phyloP scores from a whole-genome alignment of 1,140 invertebrate species.

The Thrips palmi region DNA sequence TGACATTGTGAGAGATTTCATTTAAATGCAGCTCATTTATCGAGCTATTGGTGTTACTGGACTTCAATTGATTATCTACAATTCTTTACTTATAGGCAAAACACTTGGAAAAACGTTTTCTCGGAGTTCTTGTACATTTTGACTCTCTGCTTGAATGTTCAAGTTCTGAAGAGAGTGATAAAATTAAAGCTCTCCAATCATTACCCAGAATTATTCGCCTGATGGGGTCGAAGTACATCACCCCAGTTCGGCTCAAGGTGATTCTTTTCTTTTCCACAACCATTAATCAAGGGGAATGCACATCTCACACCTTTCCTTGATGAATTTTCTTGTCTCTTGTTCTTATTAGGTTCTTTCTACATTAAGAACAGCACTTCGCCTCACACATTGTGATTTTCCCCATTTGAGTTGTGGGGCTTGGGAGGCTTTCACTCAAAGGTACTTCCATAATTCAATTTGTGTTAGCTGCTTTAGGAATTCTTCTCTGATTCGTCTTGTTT shows the following conservation, averaged over 20 bases:
- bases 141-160: conserved; percentile 12
- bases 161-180: conserved; percentile 10
- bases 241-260: conserved; percentile 15
- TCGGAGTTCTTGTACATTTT: conserved; percentile 13
- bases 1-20: background rate
- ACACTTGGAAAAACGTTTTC: conserved; percentile 13
- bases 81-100: conserved; percentile 11
- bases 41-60: background rate
- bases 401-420: conserved; percentile 12
- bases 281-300: no score
- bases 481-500: conserved; percentile 14
- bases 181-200: conserved; percentile 13
- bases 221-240: conserved; percentile 14
- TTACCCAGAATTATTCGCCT: conserved; percentile 13
- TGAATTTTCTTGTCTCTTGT: no score
- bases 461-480: background rate
- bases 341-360: no score
- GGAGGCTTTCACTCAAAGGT: conserved; percentile 15
- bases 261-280: no score
- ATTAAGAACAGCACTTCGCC: conserved; percentile 12
- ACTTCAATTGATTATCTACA: background rate
- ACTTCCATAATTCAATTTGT: background rate
- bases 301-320: no score
- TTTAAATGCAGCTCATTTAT: conserved; percentile 2
- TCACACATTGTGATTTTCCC: conserved; percentile 11